Conservation (phyloP, 2,888 invertebrate species). For the Diplazon laetatorius region DNA sequence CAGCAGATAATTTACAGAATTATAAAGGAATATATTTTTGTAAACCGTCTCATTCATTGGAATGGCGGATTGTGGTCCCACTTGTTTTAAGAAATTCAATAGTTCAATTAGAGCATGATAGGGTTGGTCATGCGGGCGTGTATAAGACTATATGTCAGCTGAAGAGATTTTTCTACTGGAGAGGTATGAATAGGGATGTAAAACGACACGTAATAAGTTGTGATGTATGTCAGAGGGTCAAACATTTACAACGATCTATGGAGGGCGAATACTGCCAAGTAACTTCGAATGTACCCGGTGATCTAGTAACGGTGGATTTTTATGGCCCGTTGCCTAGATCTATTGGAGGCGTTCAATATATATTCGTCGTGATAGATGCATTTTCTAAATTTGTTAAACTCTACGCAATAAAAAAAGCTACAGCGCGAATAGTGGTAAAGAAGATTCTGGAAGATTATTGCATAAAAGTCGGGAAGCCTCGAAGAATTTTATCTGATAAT, state of each 20-base stretch:
- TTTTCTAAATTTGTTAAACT: slow-evolving; percentile 8
- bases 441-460: slow-evolving; percentile 19
- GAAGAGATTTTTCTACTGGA: slow-evolving; percentile 3
- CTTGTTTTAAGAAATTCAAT: background rate
- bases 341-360: slow-evolving; percentile 3
- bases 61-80: slow-evolving; percentile 4
- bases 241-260: background rate
- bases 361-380: slow-evolving; percentile 3
- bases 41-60: background rate
- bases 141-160: slow-evolving; percentile 5
- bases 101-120: slow-evolving; percentile 4
- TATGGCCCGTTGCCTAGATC: background rate
- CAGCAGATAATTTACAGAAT: background rate
- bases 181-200: slow-evolving; percentile 4
- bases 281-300: background rate
- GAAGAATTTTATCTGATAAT: background rate
- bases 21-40: slow-evolving; percentile 2
- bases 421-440: background rate
- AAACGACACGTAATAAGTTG: background rate
- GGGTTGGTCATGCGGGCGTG: slow-evolving; percentile 29
- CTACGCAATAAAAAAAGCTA: no score
- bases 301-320: slow-evolving; percentile 38
- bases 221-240: background rate
- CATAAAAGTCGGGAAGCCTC: background rate
- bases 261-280: slow-evolving; percentile 18